Conservation (phyloP, 2,113 vertebrate species). For the Enhydra lutris region DNA sequence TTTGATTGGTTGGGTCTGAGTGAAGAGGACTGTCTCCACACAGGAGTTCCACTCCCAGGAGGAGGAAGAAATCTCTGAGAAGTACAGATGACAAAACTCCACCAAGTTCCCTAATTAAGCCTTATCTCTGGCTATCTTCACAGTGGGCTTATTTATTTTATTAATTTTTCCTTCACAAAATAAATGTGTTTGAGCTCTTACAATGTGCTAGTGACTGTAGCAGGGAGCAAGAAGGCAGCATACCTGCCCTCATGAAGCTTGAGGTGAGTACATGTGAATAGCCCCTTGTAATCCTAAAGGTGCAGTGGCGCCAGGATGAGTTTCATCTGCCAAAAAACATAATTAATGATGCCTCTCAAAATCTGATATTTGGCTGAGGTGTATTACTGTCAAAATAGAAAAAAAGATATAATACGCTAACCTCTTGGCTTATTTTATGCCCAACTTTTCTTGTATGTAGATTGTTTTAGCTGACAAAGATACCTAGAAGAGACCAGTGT, state of each 20-base stretch:
- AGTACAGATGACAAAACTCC: neutral
- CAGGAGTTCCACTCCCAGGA: neutral
- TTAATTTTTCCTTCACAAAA: neutral
- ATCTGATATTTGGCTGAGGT: neutral
- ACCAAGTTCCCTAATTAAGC: neutral
- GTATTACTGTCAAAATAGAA: neutral
- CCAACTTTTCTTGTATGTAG: neutral
- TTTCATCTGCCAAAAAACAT: neutral
- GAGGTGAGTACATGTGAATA: neutral
- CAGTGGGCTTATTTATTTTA: neutral
- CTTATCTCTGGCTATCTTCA: neutral
- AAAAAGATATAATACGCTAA: neutral
- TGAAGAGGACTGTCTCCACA: too few relatives aligned
- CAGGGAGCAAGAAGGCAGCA: neutral
- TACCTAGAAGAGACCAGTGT: neutral
- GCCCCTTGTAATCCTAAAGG: neutral
- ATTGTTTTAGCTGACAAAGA: neutral
- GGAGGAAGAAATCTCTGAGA: neutral
- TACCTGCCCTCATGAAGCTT: neutral
- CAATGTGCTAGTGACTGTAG: neutral
- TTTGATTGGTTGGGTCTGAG: neutral
- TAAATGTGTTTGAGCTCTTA: neutral
- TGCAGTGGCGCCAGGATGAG: rapidly evolving
- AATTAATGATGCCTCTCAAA: neutral
- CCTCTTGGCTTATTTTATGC: neutral